phyloP scores from a whole-genome alignment of 1,140 invertebrate species.

The Brachionus sp. region DNA sequence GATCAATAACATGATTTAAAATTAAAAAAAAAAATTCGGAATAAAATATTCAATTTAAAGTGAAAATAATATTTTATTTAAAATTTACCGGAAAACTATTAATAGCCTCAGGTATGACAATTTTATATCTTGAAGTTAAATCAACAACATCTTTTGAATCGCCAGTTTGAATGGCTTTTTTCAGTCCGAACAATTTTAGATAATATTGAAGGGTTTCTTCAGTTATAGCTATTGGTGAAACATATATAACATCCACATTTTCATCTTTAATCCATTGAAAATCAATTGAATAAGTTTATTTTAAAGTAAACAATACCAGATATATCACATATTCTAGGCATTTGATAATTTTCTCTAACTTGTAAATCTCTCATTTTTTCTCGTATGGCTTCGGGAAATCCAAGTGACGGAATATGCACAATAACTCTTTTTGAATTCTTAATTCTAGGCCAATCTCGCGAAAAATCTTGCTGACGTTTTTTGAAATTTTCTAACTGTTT shows the following conservation, averaged over 20 bases:
- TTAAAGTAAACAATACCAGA: constrained; percentile 47
- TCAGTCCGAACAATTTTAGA: constrained; percentile 56
- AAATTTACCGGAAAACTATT: constrained; percentile 58
- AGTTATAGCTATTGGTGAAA: constrained; percentile 57
- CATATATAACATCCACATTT: constrained; percentile 60
- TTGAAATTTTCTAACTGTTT: constrained; percentile 52
- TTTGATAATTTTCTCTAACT: constrained; percentile 57
- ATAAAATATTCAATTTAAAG: too few relatives aligned
- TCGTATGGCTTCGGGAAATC: constrained; percentile 53
- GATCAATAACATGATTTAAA: too few relatives aligned
- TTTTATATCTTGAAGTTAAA: constrained; percentile 55
- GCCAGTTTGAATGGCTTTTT: constrained; percentile 54
- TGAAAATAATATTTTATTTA: neutral
- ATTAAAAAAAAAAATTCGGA: too few relatives aligned
- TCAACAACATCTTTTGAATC: constrained; percentile 52
- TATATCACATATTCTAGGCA: constrained; percentile 58
- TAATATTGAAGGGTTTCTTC: constrained; percentile 60
- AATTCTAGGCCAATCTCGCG: constrained; percentile 54
- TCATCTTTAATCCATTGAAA: constrained; percentile 52
- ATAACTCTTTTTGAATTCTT: constrained; percentile 53
- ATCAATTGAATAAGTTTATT: neutral
- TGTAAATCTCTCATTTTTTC: constrained; percentile 54
- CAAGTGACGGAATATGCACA: constrained; percentile 59
- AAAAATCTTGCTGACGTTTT: constrained; percentile 48
- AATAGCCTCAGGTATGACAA: constrained; percentile 58